Conservation (phyloP, 30 jellyfish, hydroid and myxozoan genomes). For the Pseudorhiza aurosa region DNA sequence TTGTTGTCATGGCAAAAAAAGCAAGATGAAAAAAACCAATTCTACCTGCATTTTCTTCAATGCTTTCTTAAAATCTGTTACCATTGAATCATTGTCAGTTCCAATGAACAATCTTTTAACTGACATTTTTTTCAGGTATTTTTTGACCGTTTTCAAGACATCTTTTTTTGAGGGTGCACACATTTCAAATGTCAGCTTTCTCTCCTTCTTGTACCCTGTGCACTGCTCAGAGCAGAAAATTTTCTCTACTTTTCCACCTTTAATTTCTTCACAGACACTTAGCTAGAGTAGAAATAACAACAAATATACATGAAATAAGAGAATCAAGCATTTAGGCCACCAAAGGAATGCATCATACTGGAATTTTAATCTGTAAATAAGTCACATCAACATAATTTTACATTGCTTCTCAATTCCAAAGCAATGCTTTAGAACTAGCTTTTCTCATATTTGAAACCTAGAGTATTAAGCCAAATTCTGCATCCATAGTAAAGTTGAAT, state of each 20-base stretch:
- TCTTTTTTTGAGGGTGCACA: constrained; percentile 89
- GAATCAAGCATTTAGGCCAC: too few relatives aligned
- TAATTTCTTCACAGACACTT: constrained; percentile 79
- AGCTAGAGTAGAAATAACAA: constrained; percentile 9
- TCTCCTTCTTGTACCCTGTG: constrained; percentile 56
- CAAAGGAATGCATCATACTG: too few relatives aligned
- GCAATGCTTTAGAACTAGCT: too few relatives aligned
- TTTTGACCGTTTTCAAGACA: constrained; percentile 60
- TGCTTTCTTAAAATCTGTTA: constrained; percentile 60
- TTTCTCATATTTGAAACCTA: too few relatives aligned
- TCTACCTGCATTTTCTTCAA: constrained; percentile 52
- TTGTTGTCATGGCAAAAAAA: neutral
- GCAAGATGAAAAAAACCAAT: neutral
- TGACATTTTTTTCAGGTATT: constrained; percentile 38
- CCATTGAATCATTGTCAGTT: constrained; percentile 92
- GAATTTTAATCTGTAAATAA: too few relatives aligned
- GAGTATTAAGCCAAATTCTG: too few relatives aligned
- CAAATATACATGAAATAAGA: neutral
- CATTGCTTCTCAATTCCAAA: too few relatives aligned
- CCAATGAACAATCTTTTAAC: constrained; percentile 81
- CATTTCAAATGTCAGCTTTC: constrained; percentile 78
- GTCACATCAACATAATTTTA: too few relatives aligned
- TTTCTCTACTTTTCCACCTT: constrained; percentile 22
- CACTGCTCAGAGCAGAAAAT: constrained; percentile 95
- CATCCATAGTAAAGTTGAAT: too few relatives aligned